These are phyloP conservation scores for Peromyscus eremicus DNA, from an alignment of 2,797 vertebrate species.

Conservation along the genomic window DNA sequence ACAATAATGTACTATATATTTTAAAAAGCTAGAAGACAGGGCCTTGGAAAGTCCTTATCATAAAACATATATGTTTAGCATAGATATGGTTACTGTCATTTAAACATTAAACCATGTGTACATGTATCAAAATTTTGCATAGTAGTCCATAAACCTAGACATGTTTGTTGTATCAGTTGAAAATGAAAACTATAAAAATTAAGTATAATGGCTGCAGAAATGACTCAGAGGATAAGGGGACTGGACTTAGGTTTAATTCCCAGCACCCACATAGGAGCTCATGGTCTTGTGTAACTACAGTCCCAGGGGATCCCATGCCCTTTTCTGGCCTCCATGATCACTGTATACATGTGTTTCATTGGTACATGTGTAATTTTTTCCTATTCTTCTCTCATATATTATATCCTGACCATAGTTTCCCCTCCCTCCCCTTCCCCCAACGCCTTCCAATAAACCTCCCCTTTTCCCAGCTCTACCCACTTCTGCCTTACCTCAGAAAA, in stretches of 20 bases:
- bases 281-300: background rate
- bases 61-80: background rate
- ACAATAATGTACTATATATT: background rate
- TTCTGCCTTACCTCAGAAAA: no score
- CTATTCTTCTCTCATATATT: no score
- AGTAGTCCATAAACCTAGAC: background rate
- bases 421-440: no score
- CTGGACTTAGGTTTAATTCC: background rate
- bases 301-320: background rate
- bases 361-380: background rate
- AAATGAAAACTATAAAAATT: conserved; percentile 15
- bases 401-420: no score
- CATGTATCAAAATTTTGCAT: background rate
- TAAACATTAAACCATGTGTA: background rate
- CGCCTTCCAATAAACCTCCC: no score
- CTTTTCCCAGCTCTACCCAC: no score
- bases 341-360: background rate
- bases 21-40: background rate
- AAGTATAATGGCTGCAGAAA: background rate
- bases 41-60: background rate
- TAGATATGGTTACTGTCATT: background rate
- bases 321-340: background rate
- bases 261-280: background rate
- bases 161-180: background rate
- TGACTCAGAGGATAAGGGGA: background rate